phyloP scores from a whole-genome alignment of 2,113 vertebrate genomes.

The Cottus gobio region DNA sequence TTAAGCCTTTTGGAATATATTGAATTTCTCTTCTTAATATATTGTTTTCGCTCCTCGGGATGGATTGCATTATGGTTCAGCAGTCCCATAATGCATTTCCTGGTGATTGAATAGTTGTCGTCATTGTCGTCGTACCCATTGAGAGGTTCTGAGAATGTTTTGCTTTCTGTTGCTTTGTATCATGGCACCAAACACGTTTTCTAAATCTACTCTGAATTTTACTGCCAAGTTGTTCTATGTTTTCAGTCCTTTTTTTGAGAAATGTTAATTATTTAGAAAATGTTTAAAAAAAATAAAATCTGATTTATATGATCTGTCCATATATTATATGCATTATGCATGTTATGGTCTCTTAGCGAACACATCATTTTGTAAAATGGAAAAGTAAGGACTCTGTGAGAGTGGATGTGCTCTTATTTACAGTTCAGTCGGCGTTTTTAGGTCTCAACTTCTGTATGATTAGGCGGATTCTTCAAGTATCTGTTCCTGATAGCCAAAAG shows the following conservation, averaged over 20 bases:
- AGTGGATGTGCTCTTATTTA: conserved; percentile 10
- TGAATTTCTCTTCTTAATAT: conserved; percentile 39
- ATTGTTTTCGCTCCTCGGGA: conserved; percentile 42
- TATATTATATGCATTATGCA: too few relatives aligned
- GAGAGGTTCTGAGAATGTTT: neutral
- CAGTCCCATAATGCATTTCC: conserved; percentile 36
- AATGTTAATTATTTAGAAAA: conserved; percentile 21
- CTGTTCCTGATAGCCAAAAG: neutral
- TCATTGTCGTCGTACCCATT: neutral
- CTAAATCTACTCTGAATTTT: neutral
- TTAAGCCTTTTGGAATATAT: conserved; percentile 47
- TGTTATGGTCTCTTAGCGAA: neutral
- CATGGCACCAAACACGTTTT: neutral
- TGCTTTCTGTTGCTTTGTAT: neutral
- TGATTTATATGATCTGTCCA: too few relatives aligned
- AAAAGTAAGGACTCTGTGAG: neutral
- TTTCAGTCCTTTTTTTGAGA: conserved; percentile 10
- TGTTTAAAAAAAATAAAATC: conserved; percentile 9
- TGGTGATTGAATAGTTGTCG: conserved; percentile 22
- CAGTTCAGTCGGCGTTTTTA: neutral
- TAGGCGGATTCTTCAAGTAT: neutral
- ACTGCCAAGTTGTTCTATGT: neutral
- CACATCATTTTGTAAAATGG: neutral
- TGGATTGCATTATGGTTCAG: conserved; percentile 31
- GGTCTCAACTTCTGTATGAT: neutral